Evolutionary conservation across 2,113 vertebrate species (phyloP).

Genomic region (Cebus imitator): DNA sequence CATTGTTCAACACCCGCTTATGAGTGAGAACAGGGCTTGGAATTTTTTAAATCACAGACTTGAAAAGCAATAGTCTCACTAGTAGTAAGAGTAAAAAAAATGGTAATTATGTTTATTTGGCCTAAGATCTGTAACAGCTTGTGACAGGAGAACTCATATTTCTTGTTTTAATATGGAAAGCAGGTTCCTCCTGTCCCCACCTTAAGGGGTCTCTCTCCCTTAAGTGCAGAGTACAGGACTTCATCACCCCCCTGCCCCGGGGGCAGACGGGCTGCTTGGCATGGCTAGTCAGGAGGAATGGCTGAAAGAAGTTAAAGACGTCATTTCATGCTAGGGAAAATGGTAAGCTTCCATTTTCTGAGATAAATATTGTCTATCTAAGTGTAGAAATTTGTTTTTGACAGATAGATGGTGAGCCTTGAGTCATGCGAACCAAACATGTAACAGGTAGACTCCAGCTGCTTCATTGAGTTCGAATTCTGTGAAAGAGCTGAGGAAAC

Average conservation of each 20-base stretch:
- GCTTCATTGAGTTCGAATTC: neutral
- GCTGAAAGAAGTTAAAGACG: neutral
- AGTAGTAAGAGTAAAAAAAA: neutral
- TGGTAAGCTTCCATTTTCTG: neutral
- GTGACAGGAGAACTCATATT: neutral
- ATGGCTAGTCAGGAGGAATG: neutral
- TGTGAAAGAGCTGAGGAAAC: neutral
- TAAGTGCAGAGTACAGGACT: neutral
- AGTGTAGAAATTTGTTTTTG: neutral
- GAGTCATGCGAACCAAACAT: neutral
- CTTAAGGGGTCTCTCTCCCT: neutral
- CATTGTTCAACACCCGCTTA: too few species aligned
- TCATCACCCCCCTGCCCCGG: neutral
- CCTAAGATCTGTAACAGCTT: neutral
- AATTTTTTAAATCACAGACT: neutral
- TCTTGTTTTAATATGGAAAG: neutral
- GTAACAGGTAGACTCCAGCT: neutral
- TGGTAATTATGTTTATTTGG: conserved; percentile 16
- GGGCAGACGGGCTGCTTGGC: neutral
- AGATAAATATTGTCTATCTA: neutral
- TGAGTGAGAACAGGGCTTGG: neutral
- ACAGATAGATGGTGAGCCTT: neutral
- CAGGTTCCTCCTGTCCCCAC: neutral
- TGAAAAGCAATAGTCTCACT: conserved; percentile 15
- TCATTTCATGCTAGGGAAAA: conserved; percentile 31